These are phyloP conservation scores for Myotis findleyi DNA, from an alignment of 2,797 vertebrate species.

Conservation along the genomic window DNA sequence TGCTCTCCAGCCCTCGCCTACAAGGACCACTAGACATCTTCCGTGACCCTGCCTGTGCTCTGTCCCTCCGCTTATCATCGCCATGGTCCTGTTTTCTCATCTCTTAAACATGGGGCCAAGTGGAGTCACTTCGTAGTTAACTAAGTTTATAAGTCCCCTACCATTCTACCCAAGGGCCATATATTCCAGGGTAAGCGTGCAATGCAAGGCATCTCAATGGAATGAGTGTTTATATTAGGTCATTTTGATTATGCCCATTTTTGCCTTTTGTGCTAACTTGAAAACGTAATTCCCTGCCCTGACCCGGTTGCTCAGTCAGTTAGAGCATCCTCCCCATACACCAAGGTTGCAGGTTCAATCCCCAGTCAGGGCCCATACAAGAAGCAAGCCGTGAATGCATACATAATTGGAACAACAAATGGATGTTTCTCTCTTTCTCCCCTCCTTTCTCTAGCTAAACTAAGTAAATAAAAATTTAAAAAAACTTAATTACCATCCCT, in stretches of 20 bases:
- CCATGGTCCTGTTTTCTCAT: background rate
- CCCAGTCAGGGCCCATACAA: too few species aligned
- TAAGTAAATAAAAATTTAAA: too few species aligned
- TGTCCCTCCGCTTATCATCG: background rate
- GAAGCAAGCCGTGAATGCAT: too few species aligned
- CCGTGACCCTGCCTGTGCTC: background rate
- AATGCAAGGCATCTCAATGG: background rate
- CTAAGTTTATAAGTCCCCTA: background rate
- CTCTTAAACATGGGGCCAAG: background rate
- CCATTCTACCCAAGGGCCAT: background rate
- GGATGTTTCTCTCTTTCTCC: too few species aligned
- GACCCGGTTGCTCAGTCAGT: too few species aligned
- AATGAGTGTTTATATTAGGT: background rate
- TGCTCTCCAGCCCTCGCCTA: background rate
- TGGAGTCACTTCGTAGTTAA: background rate
- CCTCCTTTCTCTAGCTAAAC: too few species aligned
- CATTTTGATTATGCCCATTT: background rate
- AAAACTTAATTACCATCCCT: background rate
- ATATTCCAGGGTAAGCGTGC: background rate
- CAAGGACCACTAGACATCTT: background rate
- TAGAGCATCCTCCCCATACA: too few species aligned
- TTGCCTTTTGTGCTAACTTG: background rate
- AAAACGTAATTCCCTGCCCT: background rate
- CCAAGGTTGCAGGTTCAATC: too few species aligned
- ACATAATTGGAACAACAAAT: too few species aligned